Evolutionary conservation across 1,140 invertebrate genomes (phyloP), one percentile per base, ranked within the genome.

Genomic region (Drosophila grimshawi): DNA sequence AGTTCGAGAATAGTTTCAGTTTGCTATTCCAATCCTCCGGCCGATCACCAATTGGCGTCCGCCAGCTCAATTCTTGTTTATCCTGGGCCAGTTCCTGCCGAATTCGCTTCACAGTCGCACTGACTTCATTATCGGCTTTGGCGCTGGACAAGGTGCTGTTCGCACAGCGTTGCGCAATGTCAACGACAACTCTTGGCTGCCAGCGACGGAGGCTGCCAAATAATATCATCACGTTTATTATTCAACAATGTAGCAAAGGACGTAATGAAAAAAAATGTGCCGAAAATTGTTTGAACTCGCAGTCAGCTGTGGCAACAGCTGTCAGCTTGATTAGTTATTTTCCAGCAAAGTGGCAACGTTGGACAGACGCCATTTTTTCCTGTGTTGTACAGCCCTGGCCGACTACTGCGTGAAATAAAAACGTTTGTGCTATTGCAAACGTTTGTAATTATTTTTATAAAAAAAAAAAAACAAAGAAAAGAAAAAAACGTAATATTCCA

Each of bases 11-110:
- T 1, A 91, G 59, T 60, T 93, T 92, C 0, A 94, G 65, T 30
- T 92, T 92, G 70, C 90, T 93, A 51, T 92, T 93, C 91, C 93
- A 92, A 61, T 92, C 81, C 35, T 86, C 89, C 10, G 93, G 78
- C 30, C 92, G 79, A 48, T 94, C 83, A 37, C 92, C 90, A 67
- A 92, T 91, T 0, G 92, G 90, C 29, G 86, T 92, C 29, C 93
- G 85, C 93, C 93, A 94, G 51, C 89, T 62, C n/a, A 93, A 62
- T 27, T 86, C 78, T 48, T 91, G 78, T 80, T 93, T 93, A 11
- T 92, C 91, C 4, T 83, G 76, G 19, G 83, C 80, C 30, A 92
- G 41, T 62, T 92, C 82, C 52, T 76, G 35, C 1, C 74, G 77
- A 52, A 92, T 79, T 5, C 90, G 55, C n/a, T 89, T 78, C 0